Percentiles rank a stretch among this genome's conserved stretches.
phyloP scores from a whole-genome alignment of 2,113 vertebrate genomes.

The Rhegmatorhina hoffmannsi region DNA sequence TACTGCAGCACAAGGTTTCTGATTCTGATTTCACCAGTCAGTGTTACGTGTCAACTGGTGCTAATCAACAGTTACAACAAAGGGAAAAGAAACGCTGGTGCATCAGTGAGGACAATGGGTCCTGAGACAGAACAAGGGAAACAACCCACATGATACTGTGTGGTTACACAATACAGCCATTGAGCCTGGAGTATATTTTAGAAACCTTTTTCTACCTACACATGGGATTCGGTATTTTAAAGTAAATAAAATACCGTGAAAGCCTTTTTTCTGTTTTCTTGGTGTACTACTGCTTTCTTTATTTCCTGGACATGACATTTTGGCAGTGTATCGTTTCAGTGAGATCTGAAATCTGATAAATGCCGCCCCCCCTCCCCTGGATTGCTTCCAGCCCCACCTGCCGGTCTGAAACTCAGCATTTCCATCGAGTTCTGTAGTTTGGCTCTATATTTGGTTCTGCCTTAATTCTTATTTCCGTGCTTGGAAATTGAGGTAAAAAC shows the following conservation, averaged over 20 bases:
- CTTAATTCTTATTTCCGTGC: not conserved
- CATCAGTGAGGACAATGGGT: not conserved
- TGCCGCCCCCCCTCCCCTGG: not conserved
- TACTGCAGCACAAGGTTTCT: not conserved
- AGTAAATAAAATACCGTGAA: not conserved
- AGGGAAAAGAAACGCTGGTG: not conserved
- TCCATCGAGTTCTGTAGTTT: conserved; percentile 32
- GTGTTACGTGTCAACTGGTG: not conserved
- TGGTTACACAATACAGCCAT: not conserved
- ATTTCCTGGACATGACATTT: not conserved
- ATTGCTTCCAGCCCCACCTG: conserved; percentile 65
- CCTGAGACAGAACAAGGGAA: not conserved
- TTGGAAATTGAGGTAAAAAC: not conserved
- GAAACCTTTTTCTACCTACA: not conserved
- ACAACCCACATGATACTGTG: not conserved
- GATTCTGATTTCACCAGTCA: not conserved
- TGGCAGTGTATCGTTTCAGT: not conserved
- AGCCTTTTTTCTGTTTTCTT: not conserved
- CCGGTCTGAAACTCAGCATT: conserved; percentile 42
- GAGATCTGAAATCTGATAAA: not conserved
- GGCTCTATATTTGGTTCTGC: not conserved
- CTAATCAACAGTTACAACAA: not conserved
- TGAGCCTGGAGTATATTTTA: not conserved
- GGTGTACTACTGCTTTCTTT: not conserved
- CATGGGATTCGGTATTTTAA: not conserved